Evolutionary conservation across 2,797 vertebrate genomes (phyloP), one percentile per base, ranked within the genome.

Genomic region (Tadarida brasiliensis): DNA sequence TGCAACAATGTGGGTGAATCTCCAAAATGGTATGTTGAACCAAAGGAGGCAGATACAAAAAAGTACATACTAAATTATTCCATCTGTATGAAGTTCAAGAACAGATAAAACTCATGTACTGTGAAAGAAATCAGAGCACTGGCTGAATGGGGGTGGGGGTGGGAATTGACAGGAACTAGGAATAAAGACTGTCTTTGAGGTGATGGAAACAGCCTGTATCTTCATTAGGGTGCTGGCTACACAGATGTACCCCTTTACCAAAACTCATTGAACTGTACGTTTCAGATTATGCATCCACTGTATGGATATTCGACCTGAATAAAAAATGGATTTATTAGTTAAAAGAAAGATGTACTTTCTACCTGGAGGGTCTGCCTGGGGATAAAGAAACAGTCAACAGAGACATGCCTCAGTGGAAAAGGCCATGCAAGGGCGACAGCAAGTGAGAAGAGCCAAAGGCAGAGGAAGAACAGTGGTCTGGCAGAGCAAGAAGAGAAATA

Each of bases 401-500:
- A 65, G 54, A 56, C 35, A 4, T 2, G 26, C 33, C 49, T 80
- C 70, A 76, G 59, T 44, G 30, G 17, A 7, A 65, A 86, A 81
- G 11, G 61, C 57, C 8, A 7, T 11, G 5, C 81, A 28, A 39
- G 57, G 59, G 33, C 57, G 71, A 24, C 20, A 24, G 57, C 2
- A 39, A 78, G 68, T 51, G 71, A 94, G 87, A 68, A 88, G 84
- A 65, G 44, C 20, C 61, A 47, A n/a, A 49, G 85, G 67, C 71
- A 61, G 59, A 94, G 86, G 80, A 90, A 85, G 95, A 93, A 57
- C 17, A 0, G 77, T 20, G 35, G 44, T 90, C 90, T 26, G 80
- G 35, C 59, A 49, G 20, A 90, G 87, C 2, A n/a, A 85, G 90
- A 88, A 93, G 78, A 95, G 88, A 95, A 92, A 94, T 22, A 73